phyloP scores from a whole-genome alignment of 2,888 invertebrate genomes.

The Drosophila cyrtoloma region DNA sequence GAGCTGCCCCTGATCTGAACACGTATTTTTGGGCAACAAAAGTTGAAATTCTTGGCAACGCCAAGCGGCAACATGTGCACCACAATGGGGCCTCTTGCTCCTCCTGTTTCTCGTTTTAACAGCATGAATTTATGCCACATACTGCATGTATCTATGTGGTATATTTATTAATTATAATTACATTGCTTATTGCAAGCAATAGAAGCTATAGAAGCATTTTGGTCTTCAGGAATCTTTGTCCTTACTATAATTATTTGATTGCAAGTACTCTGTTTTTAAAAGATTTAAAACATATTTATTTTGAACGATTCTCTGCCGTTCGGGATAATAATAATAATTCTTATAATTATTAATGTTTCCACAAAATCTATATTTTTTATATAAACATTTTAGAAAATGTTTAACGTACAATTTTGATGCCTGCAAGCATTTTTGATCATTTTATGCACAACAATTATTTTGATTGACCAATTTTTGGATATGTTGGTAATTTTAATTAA shows the following conservation, averaged over 20 bases:
- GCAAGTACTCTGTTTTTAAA: not conserved
- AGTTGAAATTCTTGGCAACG: constrained; percentile 40
- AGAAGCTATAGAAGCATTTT: not conserved
- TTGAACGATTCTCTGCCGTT: not conserved
- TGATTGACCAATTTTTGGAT: not conserved
- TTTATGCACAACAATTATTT: not conserved
- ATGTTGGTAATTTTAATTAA: not conserved
- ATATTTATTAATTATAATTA: constrained; percentile 8
- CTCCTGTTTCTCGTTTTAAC: constrained; percentile 19
- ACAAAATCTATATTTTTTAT: not conserved
- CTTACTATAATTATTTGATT: not conserved
- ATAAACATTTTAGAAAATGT: not conserved
- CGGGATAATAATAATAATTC: not conserved
- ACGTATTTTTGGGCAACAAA: constrained; percentile 40
- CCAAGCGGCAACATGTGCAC: constrained; percentile 40
- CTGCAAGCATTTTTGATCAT: not conserved
- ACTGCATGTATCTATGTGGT: not conserved
- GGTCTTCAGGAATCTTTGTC: not conserved
- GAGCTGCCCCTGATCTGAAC: constrained; percentile 69
- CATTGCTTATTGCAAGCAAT: not conserved
- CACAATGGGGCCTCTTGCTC: constrained; percentile 27
- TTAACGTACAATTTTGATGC: too few relatives aligned
- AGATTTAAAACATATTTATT: not conserved
- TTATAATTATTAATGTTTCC: not conserved
- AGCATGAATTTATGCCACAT: not conserved